These are phyloP conservation scores for Camponotus pennsylvanicus DNA, from an alignment of 1,140 invertebrate genomes.

Conservation along the genomic window DNA sequence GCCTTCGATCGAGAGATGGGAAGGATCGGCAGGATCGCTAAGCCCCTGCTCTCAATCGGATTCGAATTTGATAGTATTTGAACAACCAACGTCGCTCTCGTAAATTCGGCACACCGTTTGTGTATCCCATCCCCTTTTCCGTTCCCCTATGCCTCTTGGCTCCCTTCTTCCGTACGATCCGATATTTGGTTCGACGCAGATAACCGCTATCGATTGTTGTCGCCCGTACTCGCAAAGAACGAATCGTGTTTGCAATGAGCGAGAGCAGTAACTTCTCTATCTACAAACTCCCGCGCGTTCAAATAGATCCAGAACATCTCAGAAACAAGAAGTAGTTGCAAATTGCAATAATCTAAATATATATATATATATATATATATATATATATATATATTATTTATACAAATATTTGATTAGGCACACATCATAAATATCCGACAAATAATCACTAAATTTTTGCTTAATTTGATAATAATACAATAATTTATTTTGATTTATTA, in stretches of 20 bases:
- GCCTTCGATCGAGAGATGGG: constrained; percentile 42
- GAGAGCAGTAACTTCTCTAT: constrained; percentile 29
- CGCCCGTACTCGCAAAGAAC: constrained; percentile 41
- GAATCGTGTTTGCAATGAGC: constrained; percentile 53
- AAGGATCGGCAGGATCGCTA: constrained; percentile 56
- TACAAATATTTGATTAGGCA: not conserved
- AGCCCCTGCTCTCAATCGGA: constrained; percentile 61
- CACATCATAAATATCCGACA: not conserved
- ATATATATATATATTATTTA: not conserved
- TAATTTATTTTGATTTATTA: no score
- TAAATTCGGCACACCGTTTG: constrained; percentile 67
- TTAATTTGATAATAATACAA: not conserved
- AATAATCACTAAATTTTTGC: not conserved
- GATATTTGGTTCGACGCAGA: constrained; percentile 71
- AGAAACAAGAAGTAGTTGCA: not conserved
- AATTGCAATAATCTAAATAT: not conserved
- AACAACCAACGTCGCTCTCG: constrained; percentile 62
- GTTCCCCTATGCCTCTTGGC: constrained; percentile 17
- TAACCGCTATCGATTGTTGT: constrained; percentile 64
- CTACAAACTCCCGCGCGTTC: constrained; percentile 35
- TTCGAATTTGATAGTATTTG: constrained; percentile 69
- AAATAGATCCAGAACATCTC: constrained; percentile 15
- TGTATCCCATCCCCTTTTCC: constrained; percentile 47
- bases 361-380: no score
- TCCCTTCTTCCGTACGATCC: constrained; percentile 61